These are phyloP conservation scores for Phortica variegata DNA, from an alignment of 1,140 invertebrate species.

Conservation along the genomic window DNA sequence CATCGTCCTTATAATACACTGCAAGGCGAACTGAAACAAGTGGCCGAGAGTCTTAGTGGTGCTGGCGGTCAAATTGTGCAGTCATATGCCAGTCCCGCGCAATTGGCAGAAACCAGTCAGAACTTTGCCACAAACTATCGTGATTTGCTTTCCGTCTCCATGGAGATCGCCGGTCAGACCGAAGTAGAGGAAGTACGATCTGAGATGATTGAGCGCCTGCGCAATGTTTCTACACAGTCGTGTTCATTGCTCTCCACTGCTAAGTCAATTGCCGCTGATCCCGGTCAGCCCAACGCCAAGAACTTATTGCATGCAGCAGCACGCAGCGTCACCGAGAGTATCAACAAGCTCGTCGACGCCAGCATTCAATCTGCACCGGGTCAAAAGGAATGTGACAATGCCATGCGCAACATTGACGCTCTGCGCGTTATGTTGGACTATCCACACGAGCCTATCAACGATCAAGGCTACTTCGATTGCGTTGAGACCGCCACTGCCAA, in stretches of 20 bases:
- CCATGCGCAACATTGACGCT: constrained; percentile 89
- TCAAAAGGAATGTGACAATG: constrained; percentile 95
- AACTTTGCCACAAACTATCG: constrained; percentile 79
- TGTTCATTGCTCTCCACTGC: constrained; percentile 84
- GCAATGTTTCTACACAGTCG: constrained; percentile 84
- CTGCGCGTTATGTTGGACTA: constrained; percentile 81
- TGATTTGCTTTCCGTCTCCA: constrained; percentile 71
- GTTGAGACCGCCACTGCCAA: constrained; percentile 93
- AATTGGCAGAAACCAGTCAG: constrained; percentile 72
- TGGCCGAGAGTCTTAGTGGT: constrained; percentile 79
- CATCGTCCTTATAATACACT: constrained; percentile 78
- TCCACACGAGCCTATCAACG: constrained; percentile 84
- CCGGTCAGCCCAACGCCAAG: constrained; percentile 84
- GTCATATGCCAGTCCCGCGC: constrained; percentile 67
- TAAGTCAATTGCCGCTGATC: constrained; percentile 86
- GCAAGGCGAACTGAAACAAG: constrained; percentile 79
- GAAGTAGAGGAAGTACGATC: constrained; percentile 69
- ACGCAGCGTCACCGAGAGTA: constrained; percentile 86
- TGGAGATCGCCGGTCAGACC: constrained; percentile 82
- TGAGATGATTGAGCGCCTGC: constrained; percentile 82
- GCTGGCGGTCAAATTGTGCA: constrained; percentile 77
- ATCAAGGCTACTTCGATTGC: constrained; percentile 91
- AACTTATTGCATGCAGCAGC: constrained; percentile 86
- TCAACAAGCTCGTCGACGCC: constrained; percentile 85
- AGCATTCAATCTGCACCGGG: constrained; percentile 84